A percentile compares a stretch with the other conserved stretches of the same genome.
Evolutionary conservation across 2,888 invertebrate species (phyloP).

Genomic region (Scrobipalpa atriplicella): DNA sequence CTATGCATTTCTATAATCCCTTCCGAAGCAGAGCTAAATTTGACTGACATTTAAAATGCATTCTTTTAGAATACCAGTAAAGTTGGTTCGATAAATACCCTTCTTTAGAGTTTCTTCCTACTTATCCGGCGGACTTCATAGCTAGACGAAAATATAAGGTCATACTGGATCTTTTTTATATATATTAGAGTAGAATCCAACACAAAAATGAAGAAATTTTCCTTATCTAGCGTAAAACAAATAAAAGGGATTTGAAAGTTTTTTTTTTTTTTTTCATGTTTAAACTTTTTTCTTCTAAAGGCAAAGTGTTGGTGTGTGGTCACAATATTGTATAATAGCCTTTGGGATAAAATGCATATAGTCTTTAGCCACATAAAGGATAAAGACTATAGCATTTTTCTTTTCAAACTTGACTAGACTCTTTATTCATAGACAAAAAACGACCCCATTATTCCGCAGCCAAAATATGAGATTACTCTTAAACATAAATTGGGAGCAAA

Average conservation of each 20-base stretch:
- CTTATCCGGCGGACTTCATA: background rate
- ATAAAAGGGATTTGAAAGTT: background rate
- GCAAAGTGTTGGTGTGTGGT: too few species aligned
- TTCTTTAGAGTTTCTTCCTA: constrained; percentile 10
- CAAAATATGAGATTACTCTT: constrained; percentile 14
- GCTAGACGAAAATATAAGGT: too few species aligned
- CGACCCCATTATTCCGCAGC: constrained; percentile 6
- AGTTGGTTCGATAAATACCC: constrained; percentile 17
- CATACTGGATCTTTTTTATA: too few species aligned
- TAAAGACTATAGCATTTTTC: background rate
- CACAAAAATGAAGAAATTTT: too few species aligned
- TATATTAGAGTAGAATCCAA: too few species aligned
- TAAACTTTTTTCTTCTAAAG: background rate
- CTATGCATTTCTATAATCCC: constrained; percentile 26
- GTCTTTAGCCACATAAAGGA: too few species aligned
- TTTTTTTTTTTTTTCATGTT: background rate
- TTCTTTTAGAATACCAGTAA: constrained; percentile 29
- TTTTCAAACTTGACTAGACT: background rate
- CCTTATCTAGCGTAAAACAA: too few species aligned
- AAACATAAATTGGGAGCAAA: constrained; percentile 6
- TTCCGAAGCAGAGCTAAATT: constrained; percentile 17
- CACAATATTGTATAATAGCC: too few species aligned
- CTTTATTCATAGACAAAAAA: constrained; percentile 11
- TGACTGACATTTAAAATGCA: constrained; percentile 30
- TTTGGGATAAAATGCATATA: too few species aligned